A percentile compares a stretch with the other conserved stretches of the same genome.
These are phyloP conservation scores for Anneissia japonica DNA, from an alignment of 35 echinoderm and acorn worm species.

Conservation along the genomic window DNA sequence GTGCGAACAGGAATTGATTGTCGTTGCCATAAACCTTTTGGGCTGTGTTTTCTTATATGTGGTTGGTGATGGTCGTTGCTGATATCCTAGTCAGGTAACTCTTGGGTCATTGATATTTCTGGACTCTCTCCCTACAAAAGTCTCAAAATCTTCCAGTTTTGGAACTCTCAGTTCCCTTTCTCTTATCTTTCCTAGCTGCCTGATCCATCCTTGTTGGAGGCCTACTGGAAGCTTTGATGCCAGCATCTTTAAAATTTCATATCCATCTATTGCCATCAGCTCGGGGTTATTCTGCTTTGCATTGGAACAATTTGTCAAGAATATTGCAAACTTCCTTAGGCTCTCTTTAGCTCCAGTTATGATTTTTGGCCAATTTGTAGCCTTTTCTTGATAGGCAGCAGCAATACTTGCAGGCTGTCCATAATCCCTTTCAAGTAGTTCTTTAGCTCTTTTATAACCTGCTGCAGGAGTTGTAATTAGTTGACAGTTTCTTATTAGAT, in stretches of 20 bases:
- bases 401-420: constrained; percentile 28
- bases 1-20: no score
- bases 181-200: constrained; percentile 9
- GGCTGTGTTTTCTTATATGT: no score
- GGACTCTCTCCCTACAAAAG: constrained; percentile 24
- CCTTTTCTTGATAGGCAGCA: constrained; percentile 32
- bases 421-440: constrained; percentile 33
- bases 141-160: constrained; percentile 40
- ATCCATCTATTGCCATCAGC: constrained; percentile 36
- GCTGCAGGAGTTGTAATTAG: not conserved
- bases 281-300: constrained; percentile 16
- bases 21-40: no score
- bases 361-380: constrained; percentile 21
- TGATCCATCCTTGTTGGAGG: constrained; percentile 44
- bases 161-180: constrained; percentile 13
- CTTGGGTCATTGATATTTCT: constrained; percentile 46
- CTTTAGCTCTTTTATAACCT: constrained; percentile 20
- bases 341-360: constrained; percentile 1
- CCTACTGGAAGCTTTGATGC: constrained; percentile 26
- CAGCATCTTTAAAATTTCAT: constrained; percentile 22
- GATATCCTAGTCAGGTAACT: constrained; percentile 25
- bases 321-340: constrained; percentile 39
- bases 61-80: no score
- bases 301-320: constrained; percentile 39
- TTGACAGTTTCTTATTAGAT: constrained; percentile 27